Evolutionary conservation across 2,797 vertebrate species (phyloP).

Genomic region (Ctenopoma kingsleyae): DNA sequence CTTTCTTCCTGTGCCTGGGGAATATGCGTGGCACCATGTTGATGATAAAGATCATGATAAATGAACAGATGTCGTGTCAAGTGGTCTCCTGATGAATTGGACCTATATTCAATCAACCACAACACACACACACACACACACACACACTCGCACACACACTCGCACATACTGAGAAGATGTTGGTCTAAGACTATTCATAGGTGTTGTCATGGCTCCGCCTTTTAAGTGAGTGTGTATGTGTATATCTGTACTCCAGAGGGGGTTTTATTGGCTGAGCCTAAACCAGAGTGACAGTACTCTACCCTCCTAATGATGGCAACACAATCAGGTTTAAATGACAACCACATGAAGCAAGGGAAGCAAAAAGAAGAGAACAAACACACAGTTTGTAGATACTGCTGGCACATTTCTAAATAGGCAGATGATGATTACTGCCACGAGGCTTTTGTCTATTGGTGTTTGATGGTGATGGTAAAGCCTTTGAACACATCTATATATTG

Average conservation of each 20-base stretch:
- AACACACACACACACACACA: conserved; percentile 2
- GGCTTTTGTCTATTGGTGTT: conserved; percentile 38
- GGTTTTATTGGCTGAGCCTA: conserved; percentile 57
- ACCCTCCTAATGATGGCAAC: conserved; percentile 66
- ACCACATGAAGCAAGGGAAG: conserved; percentile 54
- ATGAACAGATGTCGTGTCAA: conserved; percentile 62
- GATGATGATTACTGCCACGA: conserved; percentile 41
- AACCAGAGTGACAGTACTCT: conserved; percentile 68
- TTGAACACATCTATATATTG: conserved; percentile 53
- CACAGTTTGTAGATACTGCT: conserved; percentile 45
- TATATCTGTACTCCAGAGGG: conserved; percentile 31
- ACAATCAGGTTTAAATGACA: conserved; percentile 71
- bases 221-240: conserved; percentile 17
- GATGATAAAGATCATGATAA: conserved; percentile 58
- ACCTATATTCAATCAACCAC: conserved; percentile 31
- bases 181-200: conserved; percentile 56
- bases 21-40: conserved; percentile 37
- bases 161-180: conserved; percentile 19
- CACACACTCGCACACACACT: conserved; percentile 3
- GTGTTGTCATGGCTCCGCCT: conserved; percentile 38
- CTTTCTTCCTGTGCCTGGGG: conserved; percentile 14
- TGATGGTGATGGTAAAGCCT: conserved; percentile 65
- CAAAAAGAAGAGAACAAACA: conserved; percentile 58
- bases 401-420: conserved; percentile 52
- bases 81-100: conserved; percentile 47